These are phyloP conservation scores for Pantala flavescens DNA, from an alignment of 1,140 invertebrate species.

Conservation along the genomic window DNA sequence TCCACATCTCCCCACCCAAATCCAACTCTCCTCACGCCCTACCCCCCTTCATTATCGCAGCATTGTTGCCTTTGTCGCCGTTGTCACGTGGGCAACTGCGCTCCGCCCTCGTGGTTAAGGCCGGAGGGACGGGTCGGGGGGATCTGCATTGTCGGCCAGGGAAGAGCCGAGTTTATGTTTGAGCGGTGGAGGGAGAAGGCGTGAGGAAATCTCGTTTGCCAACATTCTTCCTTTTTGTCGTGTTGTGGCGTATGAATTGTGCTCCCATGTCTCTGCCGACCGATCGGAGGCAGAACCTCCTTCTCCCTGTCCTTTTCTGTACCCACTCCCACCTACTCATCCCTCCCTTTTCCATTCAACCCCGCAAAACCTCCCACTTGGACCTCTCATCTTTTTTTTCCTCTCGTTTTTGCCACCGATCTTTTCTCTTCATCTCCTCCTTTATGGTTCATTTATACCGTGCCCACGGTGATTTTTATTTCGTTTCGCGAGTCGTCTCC, in stretches of 20 bases:
- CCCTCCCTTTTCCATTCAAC: background rate
- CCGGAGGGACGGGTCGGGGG: background rate
- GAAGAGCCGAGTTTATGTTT: background rate
- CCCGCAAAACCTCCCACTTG: background rate
- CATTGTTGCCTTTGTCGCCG: slow-evolving; percentile 1
- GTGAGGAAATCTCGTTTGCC: slow-evolving; percentile 7
- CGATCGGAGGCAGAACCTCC: background rate
- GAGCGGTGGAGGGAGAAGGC: background rate
- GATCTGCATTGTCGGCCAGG: background rate
- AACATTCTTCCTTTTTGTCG: slow-evolving; percentile 9
- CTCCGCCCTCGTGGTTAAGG: background rate
- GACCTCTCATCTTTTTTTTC: background rate
- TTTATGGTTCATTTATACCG: too few relatives aligned
- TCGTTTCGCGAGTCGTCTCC: too few relatives aligned
- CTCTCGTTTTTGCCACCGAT: background rate
- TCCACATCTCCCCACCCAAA: background rate
- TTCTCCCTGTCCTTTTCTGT: background rate
- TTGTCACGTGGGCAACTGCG: background rate
- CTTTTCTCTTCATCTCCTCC: too few relatives aligned
- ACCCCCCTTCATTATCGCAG: slow-evolving; percentile 1
- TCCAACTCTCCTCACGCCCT: background rate
- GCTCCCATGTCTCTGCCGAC: background rate
- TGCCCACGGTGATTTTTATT: too few relatives aligned
- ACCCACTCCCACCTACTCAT: background rate
- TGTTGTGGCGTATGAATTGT: slow-evolving; percentile 9